phyloP scores from a whole-genome alignment of 2,888 invertebrate genomes.

The Microplitis manilae region DNA sequence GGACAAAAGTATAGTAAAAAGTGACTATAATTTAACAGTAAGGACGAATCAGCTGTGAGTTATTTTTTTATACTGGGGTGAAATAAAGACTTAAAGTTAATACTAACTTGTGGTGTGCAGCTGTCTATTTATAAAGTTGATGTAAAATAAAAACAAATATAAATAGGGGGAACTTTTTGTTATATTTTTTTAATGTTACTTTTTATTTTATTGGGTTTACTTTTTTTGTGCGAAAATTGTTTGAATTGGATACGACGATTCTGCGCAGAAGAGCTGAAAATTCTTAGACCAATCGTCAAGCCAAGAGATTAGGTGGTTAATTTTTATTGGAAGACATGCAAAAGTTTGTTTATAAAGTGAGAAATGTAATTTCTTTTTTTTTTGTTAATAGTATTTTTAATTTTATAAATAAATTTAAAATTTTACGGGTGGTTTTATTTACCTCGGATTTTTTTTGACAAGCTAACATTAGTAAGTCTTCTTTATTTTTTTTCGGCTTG shows the following conservation, averaged over 20 bases:
- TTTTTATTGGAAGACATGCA: background rate
- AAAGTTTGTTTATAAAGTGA: background rate
- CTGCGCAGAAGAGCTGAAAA: background rate
- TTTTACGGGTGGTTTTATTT: conserved; percentile 27
- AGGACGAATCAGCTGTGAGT: background rate
- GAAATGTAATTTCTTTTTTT: background rate
- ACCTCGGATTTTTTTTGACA: conserved; percentile 59
- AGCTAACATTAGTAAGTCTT: conserved; percentile 66
- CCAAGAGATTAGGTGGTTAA: background rate
- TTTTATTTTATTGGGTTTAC: background rate
- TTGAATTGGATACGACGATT: background rate
- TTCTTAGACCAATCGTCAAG: background rate
- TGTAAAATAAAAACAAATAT: background rate
- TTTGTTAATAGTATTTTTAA: too few species aligned
- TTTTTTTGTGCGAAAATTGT: background rate
- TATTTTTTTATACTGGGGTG: background rate
- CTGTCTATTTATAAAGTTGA: background rate
- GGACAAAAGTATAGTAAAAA: background rate
- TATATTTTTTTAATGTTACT: background rate
- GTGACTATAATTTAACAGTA: background rate
- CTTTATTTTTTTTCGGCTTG: conserved; percentile 70
- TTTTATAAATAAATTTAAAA: too few species aligned
- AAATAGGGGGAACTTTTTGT: background rate
- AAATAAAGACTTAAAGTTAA: background rate
- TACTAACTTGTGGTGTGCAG: background rate